These are phyloP conservation scores for Drosophila kepulauana DNA, from an alignment of 1,140 invertebrate genomes.

Conservation along the genomic window DNA sequence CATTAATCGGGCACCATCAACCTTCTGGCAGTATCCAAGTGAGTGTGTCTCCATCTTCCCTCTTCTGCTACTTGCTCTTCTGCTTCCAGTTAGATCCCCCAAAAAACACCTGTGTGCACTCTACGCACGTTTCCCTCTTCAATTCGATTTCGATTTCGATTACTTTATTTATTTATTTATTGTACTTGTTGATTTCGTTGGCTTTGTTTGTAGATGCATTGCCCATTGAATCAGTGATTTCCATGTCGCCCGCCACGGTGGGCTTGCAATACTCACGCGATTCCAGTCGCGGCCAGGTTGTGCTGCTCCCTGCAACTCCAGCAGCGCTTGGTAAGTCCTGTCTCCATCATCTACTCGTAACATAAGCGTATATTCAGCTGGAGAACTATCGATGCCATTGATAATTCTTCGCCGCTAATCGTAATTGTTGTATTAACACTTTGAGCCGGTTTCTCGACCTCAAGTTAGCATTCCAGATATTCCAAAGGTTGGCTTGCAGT, in stretches of 20 bases:
- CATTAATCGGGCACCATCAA: conserved; percentile 86
- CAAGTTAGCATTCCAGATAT: too few relatives aligned
- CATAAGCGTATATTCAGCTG: too few relatives aligned
- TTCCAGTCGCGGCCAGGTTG: conserved; percentile 91
- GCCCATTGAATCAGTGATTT: conserved; percentile 89
- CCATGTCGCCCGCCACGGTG: conserved; percentile 88
- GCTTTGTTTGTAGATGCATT: conserved; percentile 86
- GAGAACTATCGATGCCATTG: too few relatives aligned
- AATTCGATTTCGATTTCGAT: conserved; percentile 13
- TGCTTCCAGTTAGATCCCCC: too few relatives aligned
- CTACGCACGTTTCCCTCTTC: conserved; percentile 17
- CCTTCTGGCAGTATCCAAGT: conserved; percentile 91
- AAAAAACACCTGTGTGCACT: not conserved
- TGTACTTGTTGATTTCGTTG: conserved; percentile 24
- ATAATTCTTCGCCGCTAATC: too few relatives aligned
- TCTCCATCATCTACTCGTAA: conserved; percentile 19
- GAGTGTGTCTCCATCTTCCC: conserved; percentile 70
- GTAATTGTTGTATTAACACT: too few relatives aligned
- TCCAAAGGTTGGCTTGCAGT: too few relatives aligned
- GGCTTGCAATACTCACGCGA: conserved; percentile 93
- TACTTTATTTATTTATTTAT: conserved; percentile 63
- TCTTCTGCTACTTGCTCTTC: not conserved
- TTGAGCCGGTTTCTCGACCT: too few relatives aligned
- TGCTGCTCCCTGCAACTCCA: conserved; percentile 89
- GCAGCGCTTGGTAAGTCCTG: conserved; percentile 85